Evolutionary conservation across 2,113 vertebrate genomes (phyloP).

Genomic region (Tupaia tana): DNA sequence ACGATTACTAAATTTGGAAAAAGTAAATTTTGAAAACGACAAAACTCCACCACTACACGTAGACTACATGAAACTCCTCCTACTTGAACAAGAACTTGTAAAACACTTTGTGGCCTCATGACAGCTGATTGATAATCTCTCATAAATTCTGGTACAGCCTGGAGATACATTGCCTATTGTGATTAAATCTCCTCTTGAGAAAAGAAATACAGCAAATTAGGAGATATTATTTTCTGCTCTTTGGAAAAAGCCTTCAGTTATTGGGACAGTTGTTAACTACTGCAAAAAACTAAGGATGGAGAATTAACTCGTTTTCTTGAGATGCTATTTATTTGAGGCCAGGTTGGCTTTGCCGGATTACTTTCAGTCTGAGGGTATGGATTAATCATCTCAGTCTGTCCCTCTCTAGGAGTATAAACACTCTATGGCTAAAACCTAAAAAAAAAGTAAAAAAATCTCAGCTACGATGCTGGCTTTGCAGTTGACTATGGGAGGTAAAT

Average conservation of each 20-base stretch:
- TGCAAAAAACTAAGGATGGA: neutral
- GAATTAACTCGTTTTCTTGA: slow-evolving; percentile 9
- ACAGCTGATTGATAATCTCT: neutral
- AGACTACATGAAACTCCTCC: neutral
- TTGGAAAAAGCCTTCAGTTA: neutral
- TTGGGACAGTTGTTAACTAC: neutral
- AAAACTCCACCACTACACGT: neutral
- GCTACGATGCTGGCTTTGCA: neutral
- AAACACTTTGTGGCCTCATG: neutral
- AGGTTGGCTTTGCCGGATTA: neutral
- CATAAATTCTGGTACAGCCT: neutral
- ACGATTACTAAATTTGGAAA: slow-evolving; percentile 14
- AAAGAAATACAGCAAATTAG: neutral
- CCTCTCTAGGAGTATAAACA: too few relatives aligned
- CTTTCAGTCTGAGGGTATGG: neutral
- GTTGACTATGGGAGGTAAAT: neutral
- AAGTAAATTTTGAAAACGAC: neutral
- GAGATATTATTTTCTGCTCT: neutral
- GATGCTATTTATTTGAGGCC: neutral
- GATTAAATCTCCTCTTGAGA: slow-evolving; percentile 10
- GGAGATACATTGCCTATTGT: neutral
- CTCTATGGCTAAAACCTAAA: too few relatives aligned
- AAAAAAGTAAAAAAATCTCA: neutral
- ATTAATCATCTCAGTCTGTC: neutral
- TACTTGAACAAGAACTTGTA: neutral